Base-by-base conservation (phyloP, 2,113 vertebrate species). In the Sinocyclocheilus maitianheensis region DNA sequence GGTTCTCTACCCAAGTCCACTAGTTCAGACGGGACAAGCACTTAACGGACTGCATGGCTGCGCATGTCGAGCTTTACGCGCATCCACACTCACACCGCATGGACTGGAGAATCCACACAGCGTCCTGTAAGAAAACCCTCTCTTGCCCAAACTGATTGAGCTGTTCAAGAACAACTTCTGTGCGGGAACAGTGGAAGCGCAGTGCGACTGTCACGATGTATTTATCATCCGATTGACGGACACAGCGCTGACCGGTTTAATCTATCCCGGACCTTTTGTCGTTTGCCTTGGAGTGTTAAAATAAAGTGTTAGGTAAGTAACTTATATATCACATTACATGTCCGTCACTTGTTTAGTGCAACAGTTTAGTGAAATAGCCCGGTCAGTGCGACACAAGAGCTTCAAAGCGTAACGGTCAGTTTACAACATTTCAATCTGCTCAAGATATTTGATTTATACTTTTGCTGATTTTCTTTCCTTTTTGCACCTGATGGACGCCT, bases 261-360 rank as follows among this genome's bases (percentile, higher is more conserved):
- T 82, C 55, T 67, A 24, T n/a, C 67, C 63, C 88, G 24, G 86
- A 77, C 84, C 65, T 60, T 58, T 83, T 85, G 85, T 87, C n/a
- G 86, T 92, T 94, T 80, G 88, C 91, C 90, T 87, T 85, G 92
- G 91, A 90, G 89, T 86, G 88, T 89, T 90, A 87, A 82, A 90
- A 90, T 87, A 93, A 93, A 90, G 92, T 92, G 90, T 94, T 91
- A 95, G 94, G 95, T 95, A 89, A 94, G 93, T 91, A 63, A 40
- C 4, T 40, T 43, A 22, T 3, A 20, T 3, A 30, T 69, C 63
- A 22, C 14, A 11, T 1, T 81, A 0, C 12, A 51, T 12, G 43
- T 51, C n/a, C 12, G 6, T 55, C 6, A 60, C 26, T 48, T 34
- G 46, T 82, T 82, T 48, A 20, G 76, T 20, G 48, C 22, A 20